A percentile compares a stretch with the other conserved stretches of the same genome.
Evolutionary conservation across 2,888 invertebrate species (phyloP).

Genomic region (Hyalella azteca): DNA sequence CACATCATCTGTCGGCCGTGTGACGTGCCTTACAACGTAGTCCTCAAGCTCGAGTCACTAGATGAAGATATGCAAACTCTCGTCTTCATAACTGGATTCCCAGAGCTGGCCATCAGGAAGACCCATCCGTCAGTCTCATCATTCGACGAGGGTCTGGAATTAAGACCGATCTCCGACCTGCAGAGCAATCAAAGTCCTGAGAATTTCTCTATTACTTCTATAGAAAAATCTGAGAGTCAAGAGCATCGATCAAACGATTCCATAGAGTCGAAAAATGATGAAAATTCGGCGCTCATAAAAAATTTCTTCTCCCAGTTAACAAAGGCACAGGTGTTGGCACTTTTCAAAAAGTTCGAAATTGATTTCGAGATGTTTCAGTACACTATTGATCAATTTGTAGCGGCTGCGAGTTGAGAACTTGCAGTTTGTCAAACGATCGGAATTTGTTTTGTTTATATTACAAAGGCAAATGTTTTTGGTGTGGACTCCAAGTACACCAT

Average conservation of each 20-base stretch:
- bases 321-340: slow-evolving; percentile 67
- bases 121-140: not conserved
- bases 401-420: too few relatives aligned
- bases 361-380: slow-evolving; percentile 76
- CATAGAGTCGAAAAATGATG: not conserved
- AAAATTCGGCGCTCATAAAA: not conserved
- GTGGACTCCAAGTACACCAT: too few relatives aligned
- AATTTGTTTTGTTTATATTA: too few relatives aligned
- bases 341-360: slow-evolving; percentile 71
- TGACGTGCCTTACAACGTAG: slow-evolving; percentile 39
- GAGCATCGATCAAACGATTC: not conserved
- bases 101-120: not conserved
- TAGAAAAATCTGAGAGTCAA: not conserved
- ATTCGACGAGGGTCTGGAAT: not conserved
- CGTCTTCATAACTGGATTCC: slow-evolving; percentile 31
- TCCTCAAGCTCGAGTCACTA: slow-evolving; percentile 40
- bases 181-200: not conserved
- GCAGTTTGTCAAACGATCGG: too few relatives aligned
- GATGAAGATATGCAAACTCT: slow-evolving; percentile 38
- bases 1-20: slow-evolving; percentile 59
- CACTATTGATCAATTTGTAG: slow-evolving; percentile 37
- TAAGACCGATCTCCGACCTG: not conserved
- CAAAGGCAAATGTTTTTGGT: too few relatives aligned
- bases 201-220: not conserved
- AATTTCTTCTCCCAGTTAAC: slow-evolving; percentile 65